Evolutionary conservation across 2,797 vertebrate genomes (phyloP), one percentile per base, ranked within the genome.

Genomic region (Lepilemur ruficaudatus): DNA sequence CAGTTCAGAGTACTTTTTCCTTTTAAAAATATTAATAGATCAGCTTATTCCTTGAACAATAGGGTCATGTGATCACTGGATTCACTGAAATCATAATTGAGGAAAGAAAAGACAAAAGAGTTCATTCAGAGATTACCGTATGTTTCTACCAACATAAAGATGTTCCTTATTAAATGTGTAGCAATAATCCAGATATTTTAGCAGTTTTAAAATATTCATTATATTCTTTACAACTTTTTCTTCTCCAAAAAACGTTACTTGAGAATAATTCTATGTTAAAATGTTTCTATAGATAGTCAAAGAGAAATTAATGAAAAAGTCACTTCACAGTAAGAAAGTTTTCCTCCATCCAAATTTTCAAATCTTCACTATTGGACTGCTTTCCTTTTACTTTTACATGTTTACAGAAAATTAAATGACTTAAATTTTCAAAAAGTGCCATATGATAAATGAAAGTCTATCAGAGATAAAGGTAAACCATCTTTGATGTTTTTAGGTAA

Each of bases 41-140:
- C 67, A 43, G 15, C 7, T 73, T 85, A 46, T 89, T 84, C 28
- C 30, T 90, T 90, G n/a, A 89, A 94, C 41, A 92, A 65, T 57
- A 57, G 50, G 12, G 57, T 57, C 57, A 78, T 5, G 15, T 75
- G 35, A 69, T 28, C 57, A 65, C 30, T 63, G 25, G 35, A 82
- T n/a, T 78, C 35, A 43, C 0, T 84, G 48, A 67, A 89, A 92
- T 70, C 11, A 32, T 65, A 89, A 80, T 1, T 72, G 32, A 73
- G 70, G 43, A 86, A 38, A 89, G 38, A 78, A 85, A 87, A 95
- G 48, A 90, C 75, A 96, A 95, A 91, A 75, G 15, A 13, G 22
- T 95, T 93, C 52, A 75, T 85, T 89, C 63, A 89, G 52, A 52
- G 35, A 35, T 65, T 48, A 46, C n/a, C 81, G 79, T 38, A 43